Conservation (phyloP, 2,888 invertebrate genomes). For the Oscheius sp. region DNA sequence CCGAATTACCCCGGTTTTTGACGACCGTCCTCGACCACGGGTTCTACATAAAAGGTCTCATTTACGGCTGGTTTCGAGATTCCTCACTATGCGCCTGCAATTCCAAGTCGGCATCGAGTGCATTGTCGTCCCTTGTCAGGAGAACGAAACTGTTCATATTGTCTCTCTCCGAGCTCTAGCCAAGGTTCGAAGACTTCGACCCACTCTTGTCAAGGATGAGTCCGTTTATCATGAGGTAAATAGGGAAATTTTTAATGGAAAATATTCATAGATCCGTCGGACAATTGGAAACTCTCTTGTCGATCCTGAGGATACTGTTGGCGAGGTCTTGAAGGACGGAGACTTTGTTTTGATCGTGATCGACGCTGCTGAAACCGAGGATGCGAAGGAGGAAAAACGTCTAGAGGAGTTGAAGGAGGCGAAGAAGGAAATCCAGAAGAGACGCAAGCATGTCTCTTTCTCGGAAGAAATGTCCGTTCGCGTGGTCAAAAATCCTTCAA, state of each 20-base stretch:
- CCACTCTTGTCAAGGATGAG: slow-evolving; percentile 33
- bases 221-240: slow-evolving; percentile 39
- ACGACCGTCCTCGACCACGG: slow-evolving; percentile 24
- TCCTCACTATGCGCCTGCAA: slow-evolving; percentile 56
- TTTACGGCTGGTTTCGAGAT: background rate
- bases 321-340: slow-evolving; percentile 78
- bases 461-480: slow-evolving; percentile 15
- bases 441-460: slow-evolving; percentile 18
- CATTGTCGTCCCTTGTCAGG: slow-evolving; percentile 56
- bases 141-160: slow-evolving; percentile 50
- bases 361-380: slow-evolving; percentile 48
- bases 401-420: slow-evolving; percentile 45
- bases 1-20: slow-evolving; percentile 37
- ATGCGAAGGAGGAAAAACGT: slow-evolving; percentile 51
- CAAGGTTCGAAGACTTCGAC: slow-evolving; percentile 56
- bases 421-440: slow-evolving; percentile 36
- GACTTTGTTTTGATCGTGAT: slow-evolving; percentile 78
- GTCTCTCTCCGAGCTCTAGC: slow-evolving; percentile 50
- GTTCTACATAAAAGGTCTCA: slow-evolving; percentile 20
- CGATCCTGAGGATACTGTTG: slow-evolving; percentile 78
- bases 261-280: slow-evolving; percentile 76
- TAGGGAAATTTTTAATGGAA: background rate
- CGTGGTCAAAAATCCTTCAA: slow-evolving; percentile 44
- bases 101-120: slow-evolving; percentile 61
- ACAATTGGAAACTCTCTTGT: slow-evolving; percentile 79